phyloP scores from a whole-genome alignment of 1,140 invertebrate species.

The Listronotus oregonensis region DNA sequence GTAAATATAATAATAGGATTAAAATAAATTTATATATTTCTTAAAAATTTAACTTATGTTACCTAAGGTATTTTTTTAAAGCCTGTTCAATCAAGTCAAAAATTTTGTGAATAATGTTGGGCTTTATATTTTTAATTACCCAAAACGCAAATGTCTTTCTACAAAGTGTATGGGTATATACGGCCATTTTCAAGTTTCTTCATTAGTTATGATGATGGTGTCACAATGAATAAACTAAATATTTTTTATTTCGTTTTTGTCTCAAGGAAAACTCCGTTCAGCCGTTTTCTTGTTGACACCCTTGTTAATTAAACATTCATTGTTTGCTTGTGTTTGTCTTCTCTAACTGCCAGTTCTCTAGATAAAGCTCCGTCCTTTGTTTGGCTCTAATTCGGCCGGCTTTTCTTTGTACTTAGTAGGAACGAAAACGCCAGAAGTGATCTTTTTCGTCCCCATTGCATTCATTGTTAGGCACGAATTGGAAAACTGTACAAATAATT shows the following conservation, averaged over 20 bases:
- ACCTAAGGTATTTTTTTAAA: too few relatives aligned
- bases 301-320: slow-evolving; percentile 33
- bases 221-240: slow-evolving; percentile 1
- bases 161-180: too few relatives aligned
- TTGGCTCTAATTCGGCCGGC: slow-evolving; percentile 21
- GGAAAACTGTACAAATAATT: slow-evolving; percentile 25
- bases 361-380: slow-evolving; percentile 25
- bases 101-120: too few relatives aligned
- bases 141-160: too few relatives aligned
- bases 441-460: slow-evolving; percentile 24
- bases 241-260: not conserved
- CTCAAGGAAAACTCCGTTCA: slow-evolving; percentile 14
- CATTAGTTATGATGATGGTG: too few relatives aligned
- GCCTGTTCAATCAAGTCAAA: too few relatives aligned
- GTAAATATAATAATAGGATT: too few relatives aligned
- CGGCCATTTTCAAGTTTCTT: too few relatives aligned
- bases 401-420: slow-evolving; percentile 18
- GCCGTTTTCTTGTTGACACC: slow-evolving; percentile 27
- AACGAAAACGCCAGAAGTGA: slow-evolving; percentile 25
- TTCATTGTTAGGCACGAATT: slow-evolving; percentile 28
- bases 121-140: too few relatives aligned
- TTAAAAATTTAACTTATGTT: too few relatives aligned
- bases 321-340: slow-evolving; percentile 21
- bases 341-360: slow-evolving; percentile 14
- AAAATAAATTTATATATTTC: too few relatives aligned